Base-by-base conservation (phyloP, 2,797 vertebrate species). In the Danio albolineatus region DNA sequence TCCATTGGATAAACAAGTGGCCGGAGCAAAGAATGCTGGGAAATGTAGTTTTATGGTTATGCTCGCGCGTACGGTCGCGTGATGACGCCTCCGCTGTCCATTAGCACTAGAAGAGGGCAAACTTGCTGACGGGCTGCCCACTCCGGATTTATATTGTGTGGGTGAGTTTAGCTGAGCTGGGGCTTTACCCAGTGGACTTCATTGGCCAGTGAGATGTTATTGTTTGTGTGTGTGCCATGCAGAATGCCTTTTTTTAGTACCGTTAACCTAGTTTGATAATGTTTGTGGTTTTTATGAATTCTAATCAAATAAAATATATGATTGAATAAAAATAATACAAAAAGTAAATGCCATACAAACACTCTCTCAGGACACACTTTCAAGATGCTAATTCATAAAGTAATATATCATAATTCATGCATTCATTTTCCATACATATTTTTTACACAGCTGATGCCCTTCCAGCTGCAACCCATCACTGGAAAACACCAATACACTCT, bases 141-240 rank as follows among this genome's bases (percentile, higher is more conserved):
- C 82, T 87, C 89, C 12, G 91, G 88, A 91, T 91, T 92, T 92
- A 88, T 85, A 92, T 94, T 92, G 92, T 94, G 81, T 88, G 81
- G 39, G 78, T 71, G 83, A 86, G 89, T 93, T 93, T 90, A 94
- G 93, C 93, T 94, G 91, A 94, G 90, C 89, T 91, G 91, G 44
- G 77, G 72, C 62, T 85, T 91, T 92, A 86, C 85, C 84, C 90
- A 86, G 87, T 81, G 87, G 83, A 87, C 82, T 86, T 89, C 88
- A 89, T 87, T 84, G 10, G 80, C 87, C 53, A 59, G 16, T 83
- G 0, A 85, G 64, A 62, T 73, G 57, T 57, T 41, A 61, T 78
- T 72, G 67, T 72, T 36, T 59, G 16, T 57, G 10, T 9, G 44
- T 46, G 56, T 7, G 56, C 9, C 13, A n/a, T 10, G 5, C 41